These are phyloP conservation scores for Ctenodactylus gundi DNA, from an alignment of 2,113 vertebrate species.

Conservation along the genomic window DNA sequence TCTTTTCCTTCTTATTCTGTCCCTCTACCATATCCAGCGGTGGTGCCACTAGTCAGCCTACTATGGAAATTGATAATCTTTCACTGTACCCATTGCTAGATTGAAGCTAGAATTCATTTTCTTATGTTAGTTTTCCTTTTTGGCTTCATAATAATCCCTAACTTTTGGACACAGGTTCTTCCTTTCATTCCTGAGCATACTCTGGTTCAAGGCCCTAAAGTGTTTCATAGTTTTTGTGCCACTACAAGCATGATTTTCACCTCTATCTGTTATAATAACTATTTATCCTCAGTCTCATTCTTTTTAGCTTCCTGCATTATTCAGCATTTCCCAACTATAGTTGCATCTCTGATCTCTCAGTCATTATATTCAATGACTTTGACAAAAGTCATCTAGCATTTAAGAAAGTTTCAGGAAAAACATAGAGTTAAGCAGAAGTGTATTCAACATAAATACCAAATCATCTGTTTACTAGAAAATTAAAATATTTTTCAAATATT, in stretches of 20 bases:
- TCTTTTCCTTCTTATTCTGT: no score
- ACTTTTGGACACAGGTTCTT: neutral
- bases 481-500: neutral
- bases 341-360: neutral
- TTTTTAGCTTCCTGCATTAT: neutral
- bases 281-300: neutral
- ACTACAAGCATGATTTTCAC: neutral
- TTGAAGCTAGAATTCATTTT: neutral
- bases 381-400: neutral
- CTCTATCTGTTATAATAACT: neutral
- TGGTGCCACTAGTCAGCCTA: fast-evolving
- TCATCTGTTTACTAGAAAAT: neutral
- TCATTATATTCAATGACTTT: neutral
- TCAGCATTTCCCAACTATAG: neutral
- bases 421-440: neutral
- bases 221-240: neutral
- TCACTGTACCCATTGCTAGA: neutral
- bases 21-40: no score
- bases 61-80: neutral
- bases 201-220: neutral
- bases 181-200: neutral
- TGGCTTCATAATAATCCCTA: neutral
- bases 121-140: neutral
- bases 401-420: neutral
- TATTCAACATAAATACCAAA: neutral